Base-by-base conservation (phyloP, 2,888 invertebrate species). In the Agriotes lineatus region DNA sequence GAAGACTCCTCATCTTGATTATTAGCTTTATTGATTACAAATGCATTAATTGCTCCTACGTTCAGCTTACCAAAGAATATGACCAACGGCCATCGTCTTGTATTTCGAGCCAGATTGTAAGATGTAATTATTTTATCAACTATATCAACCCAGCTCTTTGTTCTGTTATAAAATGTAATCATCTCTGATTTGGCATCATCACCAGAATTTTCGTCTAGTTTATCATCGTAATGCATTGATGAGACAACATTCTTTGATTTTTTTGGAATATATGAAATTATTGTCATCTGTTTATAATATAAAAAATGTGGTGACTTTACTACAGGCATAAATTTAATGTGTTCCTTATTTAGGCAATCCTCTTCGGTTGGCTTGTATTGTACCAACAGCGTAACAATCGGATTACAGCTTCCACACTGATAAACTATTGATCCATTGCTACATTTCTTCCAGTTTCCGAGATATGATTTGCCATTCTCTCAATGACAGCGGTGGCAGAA, bases 381-480 rank as follows among this genome's bases (percentile, higher is more conserved):
- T 64, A 4, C 57, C 64, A 10, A 64, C 45, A 7, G n/a, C n/a
- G n/a, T n/a, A n/a, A n/a, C n/a, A n/a, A n/a, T n/a, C n/a, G n/a
- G n/a, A n/a, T n/a, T n/a, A n/a, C n/a, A 39, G 25, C 18, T 39
- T 54, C 33, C 7, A 25, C 25, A 50, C 19, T 52, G 18, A 57
- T 64, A 35, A 64, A 64, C 65, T 37, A 65, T 16, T 37, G 20
- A 20, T 65, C 58, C 35, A 18, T 48, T 2, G 65, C 48, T 6
- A 65, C 57, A 22, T 65, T 70, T 48, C 58, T 37, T n/a, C 56
- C 54, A 9, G 62, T 18, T 9, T 35, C 56, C 2, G 16, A 62
- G 3, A 71, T 6, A 57, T 60, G 70, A 16, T 16, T 2, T 12
- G 37, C 30, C 45, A 67, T 60, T 48, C 64, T 59, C 16, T 50